Evolutionary conservation across 2,113 vertebrate species (phyloP).

Genomic region (Gasterosteus aculeatus): DNA sequence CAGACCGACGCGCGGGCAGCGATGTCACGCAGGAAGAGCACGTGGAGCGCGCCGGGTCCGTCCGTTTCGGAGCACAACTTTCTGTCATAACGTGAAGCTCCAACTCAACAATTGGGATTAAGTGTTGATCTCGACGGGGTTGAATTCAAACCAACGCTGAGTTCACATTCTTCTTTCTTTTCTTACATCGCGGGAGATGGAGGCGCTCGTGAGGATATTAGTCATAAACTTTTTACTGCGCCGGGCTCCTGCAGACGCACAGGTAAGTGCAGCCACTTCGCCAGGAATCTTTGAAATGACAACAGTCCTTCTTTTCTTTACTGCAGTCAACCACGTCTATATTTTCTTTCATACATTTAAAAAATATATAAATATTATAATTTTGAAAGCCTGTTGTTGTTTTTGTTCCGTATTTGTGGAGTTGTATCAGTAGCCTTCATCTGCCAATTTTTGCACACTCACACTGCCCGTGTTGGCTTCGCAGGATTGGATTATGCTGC

Average conservation of each 20-base stretch:
- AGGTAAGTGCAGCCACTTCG: conserved; percentile 43
- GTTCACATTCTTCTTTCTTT: background rate
- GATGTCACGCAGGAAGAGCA: background rate
- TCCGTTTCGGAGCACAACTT: conserved; percentile 14
- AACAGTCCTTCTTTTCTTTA: background rate
- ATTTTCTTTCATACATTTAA: background rate
- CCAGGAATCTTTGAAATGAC: background rate
- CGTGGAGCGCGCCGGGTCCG: background rate
- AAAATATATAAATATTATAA: background rate
- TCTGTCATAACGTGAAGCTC: background rate
- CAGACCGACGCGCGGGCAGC: background rate
- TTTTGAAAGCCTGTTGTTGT: too few relatives aligned
- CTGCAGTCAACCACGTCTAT: background rate
- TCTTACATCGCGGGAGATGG: background rate
- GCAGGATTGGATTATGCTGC: background rate
- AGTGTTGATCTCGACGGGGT: background rate
- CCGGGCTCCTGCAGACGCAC: conserved; percentile 43
- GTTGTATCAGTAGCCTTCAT: background rate
- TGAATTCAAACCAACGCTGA: background rate
- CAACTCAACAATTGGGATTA: background rate
- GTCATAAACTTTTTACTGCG: conserved; percentile 47
- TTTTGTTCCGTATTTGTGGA: background rate
- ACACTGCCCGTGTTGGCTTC: background rate
- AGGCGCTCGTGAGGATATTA: conserved; percentile 25
- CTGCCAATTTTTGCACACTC: background rate